Base-by-base conservation (phyloP, 1,140 invertebrate species). In the Catajapyx aquilonaris region DNA sequence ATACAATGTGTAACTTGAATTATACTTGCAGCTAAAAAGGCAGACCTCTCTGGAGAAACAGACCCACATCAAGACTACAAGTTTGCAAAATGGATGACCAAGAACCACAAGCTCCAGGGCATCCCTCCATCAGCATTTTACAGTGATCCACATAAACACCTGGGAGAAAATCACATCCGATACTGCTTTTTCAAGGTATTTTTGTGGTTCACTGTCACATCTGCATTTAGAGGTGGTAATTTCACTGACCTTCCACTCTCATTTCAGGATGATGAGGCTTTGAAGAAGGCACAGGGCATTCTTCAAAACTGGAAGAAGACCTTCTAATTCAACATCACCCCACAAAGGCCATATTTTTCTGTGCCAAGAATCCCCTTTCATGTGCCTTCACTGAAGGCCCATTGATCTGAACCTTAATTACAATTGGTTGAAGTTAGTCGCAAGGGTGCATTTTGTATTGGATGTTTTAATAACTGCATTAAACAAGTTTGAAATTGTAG, bases 101-200 rank as follows among this genome's bases (percentile, higher is more conserved):
- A 84, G 53, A 83, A 91, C 52, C 76, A 87, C 52, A 87, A 90
- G 40, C 56, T 98, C 16, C 76, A 90, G 48, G 78, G 81, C 20
- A 96, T 98, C 48, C 94, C 94, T 11, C 79, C 85, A 7, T 80
- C 80, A 34, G 90, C 86, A 0, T 98, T 98, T 60, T 98, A 95
- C 55, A 74, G 71, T 30, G 59, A 70, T 1, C 60, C 63, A 13
- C 71, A 96, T 55, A 93, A 93, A 55, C 54, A 68, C 41, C 58
- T 93, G 5, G 87, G 70, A 4, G 81, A 94, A 57, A 73, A 91
- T 55, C 84, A 73, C 51, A 76, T 95, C 3, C 65, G 93, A 33
- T 83, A 76, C 49, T 95, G 90, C 57, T 96, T 93, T 53, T 85
- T 91, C 34, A 96, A 96, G 71, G 80, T 81, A 28, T 28, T 28